Conservation (phyloP, 2,888 invertebrate species). For the Chloroclysta siterata region DNA sequence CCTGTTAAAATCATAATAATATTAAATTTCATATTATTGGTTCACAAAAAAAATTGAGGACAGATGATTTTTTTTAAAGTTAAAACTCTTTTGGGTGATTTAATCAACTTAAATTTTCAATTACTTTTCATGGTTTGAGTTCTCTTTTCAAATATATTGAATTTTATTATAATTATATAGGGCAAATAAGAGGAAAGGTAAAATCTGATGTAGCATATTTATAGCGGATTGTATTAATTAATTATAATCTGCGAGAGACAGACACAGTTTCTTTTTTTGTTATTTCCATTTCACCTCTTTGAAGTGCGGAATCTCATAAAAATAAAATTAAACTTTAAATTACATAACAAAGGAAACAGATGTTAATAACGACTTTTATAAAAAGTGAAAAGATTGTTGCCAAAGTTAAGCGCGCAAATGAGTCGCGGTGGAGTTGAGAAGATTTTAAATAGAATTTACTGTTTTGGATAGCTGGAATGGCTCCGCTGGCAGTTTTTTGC, state of each 20-base stretch:
- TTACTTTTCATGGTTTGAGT: not conserved
- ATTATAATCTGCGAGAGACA: conserved; percentile 21
- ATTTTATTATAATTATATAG: not conserved
- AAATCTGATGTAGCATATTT: conserved; percentile 9
- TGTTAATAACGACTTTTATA: conserved; percentile 58
- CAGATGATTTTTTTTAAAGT: not conserved
- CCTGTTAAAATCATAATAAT: too few species aligned
- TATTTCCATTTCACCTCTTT: conserved; percentile 37
- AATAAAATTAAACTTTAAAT: conserved; percentile 44
- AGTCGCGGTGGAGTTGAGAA: conserved; percentile 45
- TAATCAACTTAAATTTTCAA: not conserved
- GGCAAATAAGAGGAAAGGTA: conserved; percentile 10
- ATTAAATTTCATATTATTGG: not conserved
- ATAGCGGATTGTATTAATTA: conserved; percentile 16
- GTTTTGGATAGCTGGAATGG: conserved; percentile 26
- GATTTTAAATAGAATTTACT: conserved; percentile 37
- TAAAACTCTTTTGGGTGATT: too few species aligned
- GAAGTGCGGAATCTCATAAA: conserved; percentile 40
- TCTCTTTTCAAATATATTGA: not conserved
- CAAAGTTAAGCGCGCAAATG: conserved; percentile 60
- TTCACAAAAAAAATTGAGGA: not conserved
- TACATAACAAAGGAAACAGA: conserved; percentile 54
- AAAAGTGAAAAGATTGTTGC: conserved; percentile 50
- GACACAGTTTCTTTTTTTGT: conserved; percentile 15
- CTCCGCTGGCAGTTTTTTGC: conserved; percentile 7